Evolutionary conservation across 2,888 invertebrate species (phyloP), one percentile per base, ranked within the genome.

Genomic region (Zelleria hepariella): DNA sequence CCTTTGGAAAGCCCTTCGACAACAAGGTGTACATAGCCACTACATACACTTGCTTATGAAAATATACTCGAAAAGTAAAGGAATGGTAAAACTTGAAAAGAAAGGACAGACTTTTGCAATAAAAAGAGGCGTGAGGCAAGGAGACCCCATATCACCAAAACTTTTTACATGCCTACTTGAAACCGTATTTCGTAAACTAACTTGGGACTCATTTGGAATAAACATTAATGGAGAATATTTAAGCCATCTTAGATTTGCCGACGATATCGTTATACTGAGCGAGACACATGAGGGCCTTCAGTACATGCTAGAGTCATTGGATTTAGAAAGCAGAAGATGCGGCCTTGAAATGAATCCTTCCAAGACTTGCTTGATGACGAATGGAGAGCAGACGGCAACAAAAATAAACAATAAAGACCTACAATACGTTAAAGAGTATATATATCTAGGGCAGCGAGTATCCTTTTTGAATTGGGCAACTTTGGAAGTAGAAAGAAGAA

Each of bases 141-240:
- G 55, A 5, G 27, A 55, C 18, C 55, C 55, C 4, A 25, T 55
- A 6, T 55, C 55, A 15, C 58, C 26, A 27, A 51, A 49, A 25
- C 25, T 58, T 15, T 49, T 27, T 23, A 52, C 49, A 15, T 7
- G 51, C 20, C 5, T 58, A 5, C 58, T 58, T 2, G 58, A 58
- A 52, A 24, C 25, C 21, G 18, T 58, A 15, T 27, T 59, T 21
- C 23, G 55, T 7, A 47, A 56, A 20, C 7, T 59, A 10, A 5
- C 26, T 20, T 59, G 59, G 59, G 6, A 54, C 7, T 25, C 42
- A 25, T 24, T n/a, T 24, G 59, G 55, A n/a, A 24, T 59, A 15
- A 21, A n/a, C 8, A 59, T 59, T n/a, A 25, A 59, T 8, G 59
- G 49, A 21, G 49, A 54, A 48, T 24, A 21, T n/a, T 18, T 59